phyloP scores from a whole-genome alignment of 2,888 invertebrate genomes.

The Strigamia maritima region DNA sequence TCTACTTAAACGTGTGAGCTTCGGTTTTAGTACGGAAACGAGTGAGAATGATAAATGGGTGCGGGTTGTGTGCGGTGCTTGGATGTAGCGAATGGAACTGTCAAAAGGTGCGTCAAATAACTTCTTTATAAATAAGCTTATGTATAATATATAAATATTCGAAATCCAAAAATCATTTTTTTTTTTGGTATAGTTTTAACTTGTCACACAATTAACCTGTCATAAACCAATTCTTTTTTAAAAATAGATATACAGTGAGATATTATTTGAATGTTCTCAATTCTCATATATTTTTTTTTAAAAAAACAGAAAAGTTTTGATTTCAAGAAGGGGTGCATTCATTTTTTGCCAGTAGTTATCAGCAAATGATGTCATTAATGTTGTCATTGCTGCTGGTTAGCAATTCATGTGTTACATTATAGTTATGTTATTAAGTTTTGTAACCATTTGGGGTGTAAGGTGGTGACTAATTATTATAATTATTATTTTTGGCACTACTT shows the following conservation, averaged over 20 bases:
- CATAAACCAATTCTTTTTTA: conserved; percentile 17
- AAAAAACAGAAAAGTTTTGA: neutral
- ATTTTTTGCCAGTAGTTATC: conserved; percentile 31
- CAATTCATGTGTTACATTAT: conserved; percentile 27
- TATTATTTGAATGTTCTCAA: conserved; percentile 34
- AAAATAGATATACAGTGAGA: conserved; percentile 26
- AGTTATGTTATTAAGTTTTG: conserved; percentile 25
- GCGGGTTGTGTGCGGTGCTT: conserved; percentile 10
- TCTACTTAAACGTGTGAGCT: conserved; percentile 3
- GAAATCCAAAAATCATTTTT: conserved; percentile 11
- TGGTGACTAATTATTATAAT: conserved; percentile 25
- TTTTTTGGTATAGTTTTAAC: conserved; percentile 33
- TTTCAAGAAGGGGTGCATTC: conserved; percentile 18
- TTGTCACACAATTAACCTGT: conserved; percentile 14
- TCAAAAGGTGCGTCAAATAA: conserved; percentile 25
- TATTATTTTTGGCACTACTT: conserved; percentile 12
- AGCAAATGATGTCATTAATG: conserved; percentile 32
- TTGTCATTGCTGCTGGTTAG: conserved; percentile 32
- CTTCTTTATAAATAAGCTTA: conserved; percentile 34
- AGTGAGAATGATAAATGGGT: conserved; percentile 1
- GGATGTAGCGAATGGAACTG: conserved; percentile 1
- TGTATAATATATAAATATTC: conserved; percentile 31
- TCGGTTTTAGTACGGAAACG: neutral
- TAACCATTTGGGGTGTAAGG: conserved; percentile 30
- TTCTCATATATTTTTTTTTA: conserved; percentile 11